Evolutionary conservation across 2,797 vertebrate genomes (phyloP).

Genomic region (Peromyscus aztecus): DNA sequence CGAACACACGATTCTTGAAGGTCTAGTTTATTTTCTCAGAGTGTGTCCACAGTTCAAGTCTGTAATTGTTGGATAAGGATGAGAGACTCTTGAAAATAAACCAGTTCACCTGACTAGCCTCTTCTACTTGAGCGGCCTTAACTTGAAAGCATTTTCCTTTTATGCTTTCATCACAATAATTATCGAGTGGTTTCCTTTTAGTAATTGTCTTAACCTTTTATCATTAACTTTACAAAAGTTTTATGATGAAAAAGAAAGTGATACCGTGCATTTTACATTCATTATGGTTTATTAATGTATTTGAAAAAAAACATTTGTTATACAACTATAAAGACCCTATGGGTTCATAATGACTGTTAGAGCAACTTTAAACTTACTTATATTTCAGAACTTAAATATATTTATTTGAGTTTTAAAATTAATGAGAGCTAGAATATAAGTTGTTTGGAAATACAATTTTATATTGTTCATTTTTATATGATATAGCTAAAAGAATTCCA

Average conservation of each 20-base stretch:
- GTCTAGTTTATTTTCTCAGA: slow-evolving; percentile 13
- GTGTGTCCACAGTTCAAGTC: neutral
- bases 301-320: slow-evolving; percentile 32
- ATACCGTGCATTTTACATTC: neutral
- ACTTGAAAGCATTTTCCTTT: neutral
- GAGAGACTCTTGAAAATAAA: neutral
- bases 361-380: slow-evolving; percentile 41
- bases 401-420: slow-evolving; percentile 42
- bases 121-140: neutral
- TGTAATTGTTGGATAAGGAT: neutral
- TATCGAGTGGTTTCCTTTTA: slow-evolving; percentile 35
- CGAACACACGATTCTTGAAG: neutral
- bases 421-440: slow-evolving; percentile 18
- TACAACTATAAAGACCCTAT: slow-evolving; percentile 34
- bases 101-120: neutral
- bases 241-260: slow-evolving; percentile 32
- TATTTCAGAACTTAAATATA: slow-evolving; percentile 14
- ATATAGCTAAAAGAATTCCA: neutral
- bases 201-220: slow-evolving; percentile 3
- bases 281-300: neutral
- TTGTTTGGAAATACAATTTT: neutral
- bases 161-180: slow-evolving; percentile 3
- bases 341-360: neutral
- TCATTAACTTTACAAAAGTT: neutral
- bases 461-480: slow-evolving; percentile 20